Evolutionary conservation across 2,888 invertebrate genomes (phyloP), one percentile per base, ranked within the genome.

Genomic region (Amphipoea lucens): DNA sequence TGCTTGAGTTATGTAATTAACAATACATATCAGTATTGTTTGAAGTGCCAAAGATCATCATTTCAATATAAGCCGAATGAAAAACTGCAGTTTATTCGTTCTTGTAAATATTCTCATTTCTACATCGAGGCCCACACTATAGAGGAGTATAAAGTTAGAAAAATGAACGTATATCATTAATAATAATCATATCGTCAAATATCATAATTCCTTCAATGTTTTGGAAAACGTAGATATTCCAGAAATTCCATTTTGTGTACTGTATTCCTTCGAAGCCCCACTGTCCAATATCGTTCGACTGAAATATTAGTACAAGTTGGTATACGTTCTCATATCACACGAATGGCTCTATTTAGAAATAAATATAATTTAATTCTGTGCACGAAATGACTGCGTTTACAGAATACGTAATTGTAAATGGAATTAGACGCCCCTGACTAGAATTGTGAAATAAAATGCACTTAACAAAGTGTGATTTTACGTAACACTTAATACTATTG

Each of bases 321-420:
- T 91, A 91, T 90, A 91, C 91, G 91, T 85, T 79, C 81, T 90
- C 91, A 91, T 91, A 91, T 91, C 91, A 91, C 82, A 75, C 29
- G 79, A 78, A 83, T 86, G 87, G 74, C 78, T 86, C 78, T 84
- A 81, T 81, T 51, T 83, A 83, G 65, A 77, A 62, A 73, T 78
- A 74, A 74, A 77, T 71, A 63, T 79, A 75, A 72, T 48, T 67
- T 48, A 51, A 74, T 81, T 82, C 70, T 85, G 81, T 84, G 60
- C 87, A 80, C 80, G 80, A 74, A 84, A 79, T 76, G 79, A 80
- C 80, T 82, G 83, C 75, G 75, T 77, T 75, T 74, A 66, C 74
- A 78, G 75, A 75, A 82, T 73, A 62, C n/a, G 20, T 74, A 80
- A 79, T 69, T 66, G 36, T 82, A 74, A 78, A 81, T 86, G 79